Evolutionary conservation across 2,888 invertebrate species (phyloP).

Genomic region (Ethmia dodecea): DNA sequence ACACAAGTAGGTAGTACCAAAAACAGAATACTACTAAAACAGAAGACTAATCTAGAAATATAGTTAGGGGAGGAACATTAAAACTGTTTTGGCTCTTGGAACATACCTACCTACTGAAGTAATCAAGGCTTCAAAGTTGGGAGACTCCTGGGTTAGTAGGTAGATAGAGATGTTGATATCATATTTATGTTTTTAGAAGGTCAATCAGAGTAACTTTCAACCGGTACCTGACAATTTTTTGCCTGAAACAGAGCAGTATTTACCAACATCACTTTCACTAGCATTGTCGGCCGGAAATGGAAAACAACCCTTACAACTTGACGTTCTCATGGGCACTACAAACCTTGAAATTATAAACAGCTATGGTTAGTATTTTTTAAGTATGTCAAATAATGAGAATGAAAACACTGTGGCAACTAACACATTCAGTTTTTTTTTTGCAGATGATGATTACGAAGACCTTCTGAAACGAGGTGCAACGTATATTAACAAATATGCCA

Average conservation of each 20-base stretch:
- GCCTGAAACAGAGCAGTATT: constrained; percentile 77
- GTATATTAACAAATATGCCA: constrained; percentile 76
- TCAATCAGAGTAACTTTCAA: constrained; percentile 78
- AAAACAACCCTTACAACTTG: constrained; percentile 74
- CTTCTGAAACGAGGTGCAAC: constrained; percentile 73
- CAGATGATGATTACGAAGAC: constrained; percentile 78
- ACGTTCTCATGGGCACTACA: constrained; percentile 82
- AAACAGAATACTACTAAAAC: too few species aligned
- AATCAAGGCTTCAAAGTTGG: background rate
- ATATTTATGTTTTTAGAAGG: constrained; percentile 55
- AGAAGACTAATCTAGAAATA: too few species aligned
- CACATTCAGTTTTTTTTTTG: constrained; percentile 22
- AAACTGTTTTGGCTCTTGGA: too few species aligned
- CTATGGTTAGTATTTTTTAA: constrained; percentile 51
- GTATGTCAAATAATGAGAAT: background rate
- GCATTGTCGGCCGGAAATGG: constrained; percentile 71
- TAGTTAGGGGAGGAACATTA: too few species aligned
- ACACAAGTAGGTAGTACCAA: too few species aligned
- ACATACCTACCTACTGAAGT: too few species aligned
- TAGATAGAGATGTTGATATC: background rate
- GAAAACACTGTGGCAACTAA: too few species aligned
- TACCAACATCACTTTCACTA: constrained; percentile 72
- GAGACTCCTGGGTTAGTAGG: background rate
- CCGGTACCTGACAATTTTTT: constrained; percentile 81
- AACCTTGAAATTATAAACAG: constrained; percentile 81